Evolutionary conservation across 2,797 vertebrate species (phyloP), one percentile per base, ranked within the genome.

Genomic region (Ctenochaetus hawaiiensis): DNA sequence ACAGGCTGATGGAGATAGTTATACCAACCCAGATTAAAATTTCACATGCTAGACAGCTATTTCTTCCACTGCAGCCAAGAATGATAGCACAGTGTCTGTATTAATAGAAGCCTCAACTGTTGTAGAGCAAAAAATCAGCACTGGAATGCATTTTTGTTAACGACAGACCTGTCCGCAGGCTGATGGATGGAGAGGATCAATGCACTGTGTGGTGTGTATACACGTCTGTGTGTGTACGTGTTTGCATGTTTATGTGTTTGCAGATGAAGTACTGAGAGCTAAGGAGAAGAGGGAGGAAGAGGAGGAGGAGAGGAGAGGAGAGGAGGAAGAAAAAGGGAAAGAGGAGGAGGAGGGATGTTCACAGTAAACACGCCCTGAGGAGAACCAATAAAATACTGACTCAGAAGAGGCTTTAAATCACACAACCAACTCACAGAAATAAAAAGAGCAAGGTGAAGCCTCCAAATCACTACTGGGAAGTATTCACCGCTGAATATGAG

Each of bases 381-480:
- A 90, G 81, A 87, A 91, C 88, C 92, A 91, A 94, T 95, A 95
- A 94, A 95, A 87, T 80, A 88, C 77, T 80, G 87, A 93, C 87
- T 94, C 91, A 87, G 91, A 86, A 91, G 87, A 90, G 86, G 90
- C 82, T 89, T 90, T 95, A 94, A 94, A 94, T 95, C 92, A 94
- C 73, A 77, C 57, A 54, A 56, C 62, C 81, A 83, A 82, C 77
- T 85, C 87, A 80, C 62, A 72, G 78, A 86, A 89, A 93, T 92
- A 90, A 92, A 95, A 85, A 78, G 74, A 91, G 86, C 87, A 90
- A 93, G 89, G 92, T 91, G 90, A 94, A 85, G 92, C 83, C 86
- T 91, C 81, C 84, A 82, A 83, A 89, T 92, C 70, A 79, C 82
- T 81, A 67, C 74, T 58, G 75, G 82, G 75, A 82, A 81, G 67